These are phyloP conservation scores for Zoanthus gigantus DNA, from an alignment of 92 coral and sea anemone species.

Conservation along the genomic window DNA sequence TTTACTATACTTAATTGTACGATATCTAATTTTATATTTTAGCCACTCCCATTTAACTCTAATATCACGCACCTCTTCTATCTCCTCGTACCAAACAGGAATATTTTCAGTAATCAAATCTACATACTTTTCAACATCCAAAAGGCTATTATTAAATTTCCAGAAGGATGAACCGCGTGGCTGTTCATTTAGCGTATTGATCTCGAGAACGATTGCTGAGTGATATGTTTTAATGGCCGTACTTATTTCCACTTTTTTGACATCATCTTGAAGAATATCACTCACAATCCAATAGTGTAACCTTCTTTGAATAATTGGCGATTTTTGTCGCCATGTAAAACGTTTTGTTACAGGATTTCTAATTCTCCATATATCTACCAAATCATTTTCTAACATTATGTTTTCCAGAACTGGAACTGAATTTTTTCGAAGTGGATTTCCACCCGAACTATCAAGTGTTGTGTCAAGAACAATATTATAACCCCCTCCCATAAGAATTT, in stretches of 20 bases:
- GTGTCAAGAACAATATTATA: background rate
- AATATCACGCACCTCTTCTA: background rate
- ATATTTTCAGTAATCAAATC: background rate
- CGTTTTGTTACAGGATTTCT: background rate
- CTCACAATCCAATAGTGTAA: background rate
- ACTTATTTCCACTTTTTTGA: background rate
- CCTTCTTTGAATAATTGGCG: background rate
- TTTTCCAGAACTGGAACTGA: background rate
- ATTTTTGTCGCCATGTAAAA: background rate
- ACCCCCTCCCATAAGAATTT: background rate
- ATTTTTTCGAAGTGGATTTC: background rate
- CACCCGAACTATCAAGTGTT: background rate
- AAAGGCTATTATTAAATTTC: constrained; percentile 58
- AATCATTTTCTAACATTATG: background rate
- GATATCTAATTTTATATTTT: background rate
- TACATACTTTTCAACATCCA: constrained; percentile 29
- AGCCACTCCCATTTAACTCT: background rate
- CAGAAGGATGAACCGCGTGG: constrained; percentile 51
- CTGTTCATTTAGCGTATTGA: background rate
- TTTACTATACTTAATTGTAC: background rate
- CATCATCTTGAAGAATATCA: background rate
- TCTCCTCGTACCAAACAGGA: background rate
- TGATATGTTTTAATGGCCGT: background rate
- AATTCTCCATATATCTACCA: background rate
- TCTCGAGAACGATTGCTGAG: background rate